Evolutionary conservation across 2,113 vertebrate genomes (phyloP).

Genomic region (Tetrao urogallus): DNA sequence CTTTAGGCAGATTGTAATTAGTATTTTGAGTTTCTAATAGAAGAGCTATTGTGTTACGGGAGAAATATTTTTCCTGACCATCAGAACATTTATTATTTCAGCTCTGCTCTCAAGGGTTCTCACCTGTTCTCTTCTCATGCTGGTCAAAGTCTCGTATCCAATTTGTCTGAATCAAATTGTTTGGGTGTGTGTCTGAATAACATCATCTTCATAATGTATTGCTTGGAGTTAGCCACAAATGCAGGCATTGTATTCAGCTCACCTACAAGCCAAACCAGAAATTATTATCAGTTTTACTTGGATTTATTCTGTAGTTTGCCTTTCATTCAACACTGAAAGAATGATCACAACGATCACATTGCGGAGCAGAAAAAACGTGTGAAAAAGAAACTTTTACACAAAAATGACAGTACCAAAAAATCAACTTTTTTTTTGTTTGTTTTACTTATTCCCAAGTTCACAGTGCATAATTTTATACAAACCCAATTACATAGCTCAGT

Average conservation of each 20-base stretch:
- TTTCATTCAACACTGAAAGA: neutral
- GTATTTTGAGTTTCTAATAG: constrained; percentile 53
- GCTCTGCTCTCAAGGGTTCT: constrained; percentile 37
- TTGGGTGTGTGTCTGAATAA: neutral
- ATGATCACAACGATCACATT: neutral
- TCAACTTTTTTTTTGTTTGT: constrained; percentile 10
- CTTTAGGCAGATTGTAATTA: constrained; percentile 64
- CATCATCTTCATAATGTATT: neutral
- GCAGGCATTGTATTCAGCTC: neutral
- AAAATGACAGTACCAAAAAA: neutral
- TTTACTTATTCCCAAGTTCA: constrained; percentile 55
- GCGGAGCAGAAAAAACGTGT: neutral
- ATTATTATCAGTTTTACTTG: neutral
- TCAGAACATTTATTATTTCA: constrained; percentile 33
- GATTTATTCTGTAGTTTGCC: neutral
- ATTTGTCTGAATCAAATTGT: constrained; percentile 35
- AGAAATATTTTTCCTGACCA: constrained; percentile 47
- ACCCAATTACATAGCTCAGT: constrained; percentile 76
- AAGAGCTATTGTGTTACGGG: neutral
- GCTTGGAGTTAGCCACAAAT: neutral
- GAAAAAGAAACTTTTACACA: neutral
- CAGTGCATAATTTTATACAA: constrained; percentile 62
- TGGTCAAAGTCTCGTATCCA: constrained; percentile 6
- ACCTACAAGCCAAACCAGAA: constrained; percentile 48
- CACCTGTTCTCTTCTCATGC: constrained; percentile 60